Percentiles rank a stretch among this genome's conserved stretches.
phyloP scores from a whole-genome alignment of 2,113 vertebrate genomes.

The Gallinago undulata region DNA sequence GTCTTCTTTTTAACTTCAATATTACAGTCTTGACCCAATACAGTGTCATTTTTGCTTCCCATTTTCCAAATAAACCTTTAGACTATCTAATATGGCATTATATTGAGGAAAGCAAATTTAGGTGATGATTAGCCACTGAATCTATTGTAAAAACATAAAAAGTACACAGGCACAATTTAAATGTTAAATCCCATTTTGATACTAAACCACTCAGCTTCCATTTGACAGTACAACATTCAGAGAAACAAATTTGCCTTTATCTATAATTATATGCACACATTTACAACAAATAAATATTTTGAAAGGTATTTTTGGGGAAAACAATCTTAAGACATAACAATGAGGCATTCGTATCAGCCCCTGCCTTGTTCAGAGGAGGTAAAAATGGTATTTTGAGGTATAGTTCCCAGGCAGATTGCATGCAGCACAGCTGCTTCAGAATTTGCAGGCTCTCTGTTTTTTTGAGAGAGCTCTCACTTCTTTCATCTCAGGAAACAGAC shows the following conservation, averaged over 20 bases:
- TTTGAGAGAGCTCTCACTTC: background rate
- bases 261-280: background rate
- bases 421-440: background rate
- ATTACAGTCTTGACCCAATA: background rate
- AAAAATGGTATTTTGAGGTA: background rate
- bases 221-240: background rate
- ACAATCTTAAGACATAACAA: conserved; percentile 7
- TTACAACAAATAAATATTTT: conserved; percentile 27
- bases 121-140: background rate
- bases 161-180: conserved; percentile 8
- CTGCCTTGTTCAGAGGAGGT: background rate
- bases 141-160: background rate
- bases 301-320: conserved; percentile 14
- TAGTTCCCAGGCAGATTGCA: background rate
- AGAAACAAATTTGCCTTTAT: conserved; percentile 12
- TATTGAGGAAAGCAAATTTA: conserved; percentile 13
- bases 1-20: background rate
- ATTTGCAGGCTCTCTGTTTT: background rate
- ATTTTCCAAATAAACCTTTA: conserved; percentile 1
- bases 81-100: background rate
- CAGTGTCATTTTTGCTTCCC: background rate
- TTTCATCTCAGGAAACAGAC: conserved; percentile 28
- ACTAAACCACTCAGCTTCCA: conserved; percentile 5
- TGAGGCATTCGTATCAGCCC: background rate
- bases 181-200: background rate